Conservation (phyloP, 1,140 invertebrate genomes). For the Hestina assimilis region DNA sequence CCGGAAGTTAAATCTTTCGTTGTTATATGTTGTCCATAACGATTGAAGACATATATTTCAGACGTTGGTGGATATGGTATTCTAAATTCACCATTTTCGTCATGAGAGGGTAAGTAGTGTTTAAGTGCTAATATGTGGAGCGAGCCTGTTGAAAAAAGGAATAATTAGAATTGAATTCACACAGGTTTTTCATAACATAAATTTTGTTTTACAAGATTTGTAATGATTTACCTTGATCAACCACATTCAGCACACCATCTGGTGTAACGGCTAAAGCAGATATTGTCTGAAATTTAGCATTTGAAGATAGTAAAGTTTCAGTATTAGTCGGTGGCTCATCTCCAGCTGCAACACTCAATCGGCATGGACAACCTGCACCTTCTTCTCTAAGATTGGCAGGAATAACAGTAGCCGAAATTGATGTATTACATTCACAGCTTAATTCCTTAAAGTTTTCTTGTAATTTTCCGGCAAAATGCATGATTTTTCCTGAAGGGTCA, state of each 20-base stretch:
- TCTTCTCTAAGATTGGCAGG: slow-evolving; percentile 67
- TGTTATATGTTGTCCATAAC: slow-evolving; percentile 95
- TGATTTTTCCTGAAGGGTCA: slow-evolving; percentile 90
- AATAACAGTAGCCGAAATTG: slow-evolving; percentile 77
- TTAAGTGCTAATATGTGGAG: slow-evolving; percentile 93
- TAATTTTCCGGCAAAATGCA: slow-evolving; percentile 88
- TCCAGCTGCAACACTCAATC: slow-evolving; percentile 68
- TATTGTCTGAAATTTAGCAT: slow-evolving; percentile 93
- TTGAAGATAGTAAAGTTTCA: slow-evolving; percentile 92
- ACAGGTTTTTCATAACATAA: not conserved
- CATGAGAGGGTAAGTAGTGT: slow-evolving; percentile 92
- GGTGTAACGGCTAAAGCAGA: slow-evolving; percentile 95
- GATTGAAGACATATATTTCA: slow-evolving; percentile 96
- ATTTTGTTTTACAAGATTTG: not conserved
- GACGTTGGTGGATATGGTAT: slow-evolving; percentile 94
- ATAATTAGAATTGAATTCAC: not conserved
- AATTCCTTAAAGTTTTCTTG: slow-evolving; percentile 80
- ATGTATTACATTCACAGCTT: slow-evolving; percentile 80
- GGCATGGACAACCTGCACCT: slow-evolving; percentile 78
- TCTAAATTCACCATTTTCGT: slow-evolving; percentile 94
- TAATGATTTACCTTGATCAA: slow-evolving; percentile 88
- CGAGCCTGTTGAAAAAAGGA: slow-evolving; percentile 77
- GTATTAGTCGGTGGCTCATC: slow-evolving; percentile 86
- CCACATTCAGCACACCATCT: slow-evolving; percentile 95
- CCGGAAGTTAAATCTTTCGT: slow-evolving; percentile 96